A percentile compares a stretch with the other conserved stretches of the same genome.
Evolutionary conservation across 2,888 invertebrate species (phyloP).

Genomic region (Tipula confusa): DNA sequence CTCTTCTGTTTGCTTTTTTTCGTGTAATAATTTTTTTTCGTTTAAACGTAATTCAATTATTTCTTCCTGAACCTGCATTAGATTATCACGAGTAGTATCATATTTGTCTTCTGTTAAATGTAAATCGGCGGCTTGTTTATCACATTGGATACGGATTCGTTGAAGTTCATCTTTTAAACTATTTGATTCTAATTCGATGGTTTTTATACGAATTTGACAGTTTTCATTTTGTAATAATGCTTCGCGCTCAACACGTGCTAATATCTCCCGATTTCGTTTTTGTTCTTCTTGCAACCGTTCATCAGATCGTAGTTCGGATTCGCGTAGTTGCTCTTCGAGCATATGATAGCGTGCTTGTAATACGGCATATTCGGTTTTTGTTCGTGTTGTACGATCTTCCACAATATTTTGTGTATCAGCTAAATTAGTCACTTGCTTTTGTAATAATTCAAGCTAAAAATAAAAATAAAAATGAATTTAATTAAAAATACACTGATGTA

Average conservation of each 20-base stretch:
- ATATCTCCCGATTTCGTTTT: conserved; percentile 75
- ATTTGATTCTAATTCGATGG: conserved; percentile 62
- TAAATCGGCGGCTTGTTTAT: conserved; percentile 58
- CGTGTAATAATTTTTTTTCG: conserved; percentile 52
- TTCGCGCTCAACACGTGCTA: conserved; percentile 79
- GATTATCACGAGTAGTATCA: conserved; percentile 54
- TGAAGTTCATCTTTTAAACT: conserved; percentile 61
- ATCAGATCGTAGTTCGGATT: conserved; percentile 70
- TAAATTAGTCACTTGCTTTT: conserved; percentile 85
- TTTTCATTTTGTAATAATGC: conserved; percentile 73
- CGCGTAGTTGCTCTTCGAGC: conserved; percentile 76
- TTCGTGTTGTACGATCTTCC: conserved; percentile 82
- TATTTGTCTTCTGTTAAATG: conserved; percentile 54
- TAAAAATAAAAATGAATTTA: conserved; percentile 33
- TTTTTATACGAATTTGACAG: conserved; percentile 65
- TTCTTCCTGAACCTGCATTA: conserved; percentile 52
- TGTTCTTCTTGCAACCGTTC: conserved; percentile 78
- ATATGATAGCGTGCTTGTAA: conserved; percentile 85
- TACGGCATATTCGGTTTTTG: conserved; percentile 89
- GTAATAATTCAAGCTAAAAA: conserved; percentile 79
- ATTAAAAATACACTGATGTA: no score
- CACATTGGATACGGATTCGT: conserved; percentile 59
- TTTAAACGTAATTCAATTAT: conserved; percentile 54
- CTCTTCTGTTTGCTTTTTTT: conserved; percentile 53
- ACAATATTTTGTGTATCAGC: conserved; percentile 82